Evolutionary conservation across 1,140 invertebrate genomes (phyloP), one percentile per base, ranked within the genome.

Genomic region (Aphidius ervi): DNA sequence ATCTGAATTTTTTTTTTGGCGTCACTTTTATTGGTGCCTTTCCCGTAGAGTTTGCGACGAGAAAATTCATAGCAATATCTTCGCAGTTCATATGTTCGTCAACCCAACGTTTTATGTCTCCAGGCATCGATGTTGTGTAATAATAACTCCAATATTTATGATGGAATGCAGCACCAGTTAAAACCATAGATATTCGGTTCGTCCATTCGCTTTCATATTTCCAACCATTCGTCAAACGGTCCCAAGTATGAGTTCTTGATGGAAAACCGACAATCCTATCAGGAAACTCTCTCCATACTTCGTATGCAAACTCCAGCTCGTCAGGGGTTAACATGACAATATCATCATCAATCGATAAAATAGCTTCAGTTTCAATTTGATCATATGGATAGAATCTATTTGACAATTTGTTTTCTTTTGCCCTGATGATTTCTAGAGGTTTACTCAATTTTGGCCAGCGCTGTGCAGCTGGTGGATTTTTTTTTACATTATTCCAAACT

Each of bases 1-100:
- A 98, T 77, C 96, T 95, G 80, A 98, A 98, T 74, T 98, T 98
- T 73, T 98, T 98, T n/a, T 95, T 84, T 0, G 95, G 94, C 2
- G 94, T 90, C n/a, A 97, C 92, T 82, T 98, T 97, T 50, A 98
- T 94, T 1, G 95, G 94, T 20, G 94, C 87, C 82, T 97, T 96
- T 63, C 90, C 88, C 2, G 93, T 95, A n/a, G 90, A 77, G 74
- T 95, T 94, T 3, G 93, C 88, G 9, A 96, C 88, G 2, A 96
- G 81, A 79, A 96, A 96, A 76, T 96, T 96, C 91, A 96, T 95
- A 0, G 93, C 93, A 67, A 96, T 95, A 70, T 96, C 94, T 79
- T 96, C 94, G 74, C 94, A 96, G 75, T 97, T 97, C 90, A 95
- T 95, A 68, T 92, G 88, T 16, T 90, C 85, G 70, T 96, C 93